Percentiles rank a stretch among this genome's conserved stretches.
These are phyloP conservation scores for Rugalucina vietnamica DNA, from an alignment of 2,888 invertebrate genomes.

Conservation along the genomic window DNA sequence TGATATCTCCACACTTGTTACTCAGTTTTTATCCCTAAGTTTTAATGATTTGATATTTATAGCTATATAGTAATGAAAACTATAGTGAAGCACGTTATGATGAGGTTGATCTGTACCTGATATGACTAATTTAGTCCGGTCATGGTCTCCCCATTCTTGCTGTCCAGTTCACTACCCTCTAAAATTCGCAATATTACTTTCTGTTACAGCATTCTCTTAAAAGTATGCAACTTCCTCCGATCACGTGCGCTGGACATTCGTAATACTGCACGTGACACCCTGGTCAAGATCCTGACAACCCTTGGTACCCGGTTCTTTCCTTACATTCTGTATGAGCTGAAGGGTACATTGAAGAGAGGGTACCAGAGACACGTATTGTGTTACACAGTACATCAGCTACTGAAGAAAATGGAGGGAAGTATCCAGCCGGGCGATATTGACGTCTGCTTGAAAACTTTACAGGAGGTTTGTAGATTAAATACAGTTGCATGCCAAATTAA, in stretches of 20 bases:
- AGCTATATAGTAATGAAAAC: too few species aligned
- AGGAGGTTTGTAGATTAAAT: conserved; percentile 89
- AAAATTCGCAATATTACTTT: not conserved
- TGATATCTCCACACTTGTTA: too few species aligned
- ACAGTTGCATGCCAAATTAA: too few species aligned
- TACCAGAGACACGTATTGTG: conserved; percentile 96
- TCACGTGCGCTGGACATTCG: conserved; percentile 95
- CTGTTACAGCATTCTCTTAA: conserved; percentile 84
- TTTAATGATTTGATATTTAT: too few species aligned
- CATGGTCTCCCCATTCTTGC: too few species aligned
- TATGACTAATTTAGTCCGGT: too few species aligned
- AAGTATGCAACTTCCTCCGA: conserved; percentile 95
- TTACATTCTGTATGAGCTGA: conserved; percentile 91
- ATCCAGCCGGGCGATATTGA: conserved; percentile 93
- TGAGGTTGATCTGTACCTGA: too few species aligned
- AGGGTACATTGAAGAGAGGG: conserved; percentile 91
- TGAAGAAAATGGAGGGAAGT: conserved; percentile 89
- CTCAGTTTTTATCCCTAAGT: too few species aligned
- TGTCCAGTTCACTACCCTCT: too few species aligned
- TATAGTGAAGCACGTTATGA: too few species aligned
- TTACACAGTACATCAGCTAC: conserved; percentile 93
- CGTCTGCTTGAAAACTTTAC: conserved; percentile 89
- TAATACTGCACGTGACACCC: conserved; percentile 93
- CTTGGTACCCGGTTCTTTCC: conserved; percentile 93
- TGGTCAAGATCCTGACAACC: conserved; percentile 94